A percentile compares a stretch with the other conserved stretches of the same genome.
Conservation (phyloP, 2,888 invertebrate genomes). For the Drosophila quinaria region DNA sequence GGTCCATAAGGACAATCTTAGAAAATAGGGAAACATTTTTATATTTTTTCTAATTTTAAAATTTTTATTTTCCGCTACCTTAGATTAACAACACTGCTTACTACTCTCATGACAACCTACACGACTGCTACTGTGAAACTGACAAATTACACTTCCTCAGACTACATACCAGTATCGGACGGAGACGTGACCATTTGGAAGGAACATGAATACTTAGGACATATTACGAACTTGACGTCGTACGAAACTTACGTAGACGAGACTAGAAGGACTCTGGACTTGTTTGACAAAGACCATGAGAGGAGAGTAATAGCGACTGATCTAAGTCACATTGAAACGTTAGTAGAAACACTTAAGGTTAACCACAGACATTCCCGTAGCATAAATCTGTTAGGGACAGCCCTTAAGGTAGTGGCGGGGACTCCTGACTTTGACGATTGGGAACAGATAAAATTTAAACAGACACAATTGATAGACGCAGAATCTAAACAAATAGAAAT, state of each 20-base stretch:
- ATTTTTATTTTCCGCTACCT: neutral
- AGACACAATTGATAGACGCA: slow-evolving; percentile 17
- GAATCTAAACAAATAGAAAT: slow-evolving; percentile 20
- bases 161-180: slow-evolving; percentile 8
- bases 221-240: slow-evolving; percentile 20
- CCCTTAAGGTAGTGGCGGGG: slow-evolving; percentile 9
- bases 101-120: neutral
- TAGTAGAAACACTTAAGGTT: slow-evolving; percentile 15
- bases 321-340: slow-evolving; percentile 2
- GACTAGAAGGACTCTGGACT: neutral
- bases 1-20: slow-evolving; percentile 2
- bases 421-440: slow-evolving; percentile 22
- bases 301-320: neutral
- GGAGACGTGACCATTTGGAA: slow-evolving; percentile 24
- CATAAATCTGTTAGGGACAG: slow-evolving; percentile 14
- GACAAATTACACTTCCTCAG: neutral
- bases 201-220: slow-evolving; percentile 20
- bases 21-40: neutral
- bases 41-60: neutral
- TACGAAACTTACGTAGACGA: slow-evolving; percentile 26
- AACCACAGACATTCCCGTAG: slow-evolving; percentile 11
- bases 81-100: neutral
- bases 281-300: slow-evolving; percentile 3
- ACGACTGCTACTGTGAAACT: neutral
- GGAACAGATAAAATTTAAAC: slow-evolving; percentile 13